Evolutionary conservation across 2,888 invertebrate genomes (phyloP).

Genomic region (Salpingus planirostris): DNA sequence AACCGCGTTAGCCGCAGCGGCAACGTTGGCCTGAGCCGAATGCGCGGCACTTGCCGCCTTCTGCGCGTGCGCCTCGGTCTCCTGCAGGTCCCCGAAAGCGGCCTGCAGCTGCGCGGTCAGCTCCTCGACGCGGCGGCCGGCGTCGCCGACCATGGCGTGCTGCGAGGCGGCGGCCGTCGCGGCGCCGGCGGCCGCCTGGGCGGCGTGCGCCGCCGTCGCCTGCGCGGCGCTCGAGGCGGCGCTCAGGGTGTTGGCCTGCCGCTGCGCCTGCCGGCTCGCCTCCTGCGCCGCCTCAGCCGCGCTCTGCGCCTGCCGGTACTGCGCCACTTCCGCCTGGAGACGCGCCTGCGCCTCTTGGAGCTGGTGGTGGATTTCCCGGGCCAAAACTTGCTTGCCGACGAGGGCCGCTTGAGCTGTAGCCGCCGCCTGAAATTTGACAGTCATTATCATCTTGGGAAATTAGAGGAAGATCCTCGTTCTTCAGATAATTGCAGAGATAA

Average conservation of each 20-base stretch:
- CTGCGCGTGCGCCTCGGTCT: conserved; percentile 56
- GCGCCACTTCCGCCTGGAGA: conserved; percentile 57
- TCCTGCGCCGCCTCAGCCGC: conserved; percentile 58
- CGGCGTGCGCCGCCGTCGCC: conserved; percentile 58
- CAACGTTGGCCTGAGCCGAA: conserved; percentile 60
- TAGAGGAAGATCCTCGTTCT: too few species aligned
- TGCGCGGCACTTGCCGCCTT: conserved; percentile 57
- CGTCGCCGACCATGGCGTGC: conserved; percentile 62
- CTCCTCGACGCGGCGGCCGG: conserved; percentile 52
- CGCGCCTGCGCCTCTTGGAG: conserved; percentile 55
- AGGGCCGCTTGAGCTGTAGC: conserved; percentile 52
- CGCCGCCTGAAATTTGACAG: conserved; percentile 45
- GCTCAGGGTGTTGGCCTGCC: conserved; percentile 54
- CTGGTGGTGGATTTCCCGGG: conserved; percentile 53
- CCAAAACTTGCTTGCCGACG: conserved; percentile 48
- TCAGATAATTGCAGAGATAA: too few species aligned
- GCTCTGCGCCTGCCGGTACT: conserved; percentile 60
- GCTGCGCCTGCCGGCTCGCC: conserved; percentile 60
- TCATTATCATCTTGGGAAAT: too few species aligned
- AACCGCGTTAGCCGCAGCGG: conserved; percentile 50
- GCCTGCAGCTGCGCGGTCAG: conserved; percentile 56
- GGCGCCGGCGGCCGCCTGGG: conserved; percentile 57
- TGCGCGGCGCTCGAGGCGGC: conserved; percentile 48
- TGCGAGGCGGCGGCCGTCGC: conserved; percentile 62
- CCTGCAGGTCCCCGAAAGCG: conserved; percentile 59